Percentiles rank a stretch among this genome's conserved stretches.
Conservation (phyloP, 2,797 vertebrate species). For the Periophthalmus magnuspinnatus region DNA sequence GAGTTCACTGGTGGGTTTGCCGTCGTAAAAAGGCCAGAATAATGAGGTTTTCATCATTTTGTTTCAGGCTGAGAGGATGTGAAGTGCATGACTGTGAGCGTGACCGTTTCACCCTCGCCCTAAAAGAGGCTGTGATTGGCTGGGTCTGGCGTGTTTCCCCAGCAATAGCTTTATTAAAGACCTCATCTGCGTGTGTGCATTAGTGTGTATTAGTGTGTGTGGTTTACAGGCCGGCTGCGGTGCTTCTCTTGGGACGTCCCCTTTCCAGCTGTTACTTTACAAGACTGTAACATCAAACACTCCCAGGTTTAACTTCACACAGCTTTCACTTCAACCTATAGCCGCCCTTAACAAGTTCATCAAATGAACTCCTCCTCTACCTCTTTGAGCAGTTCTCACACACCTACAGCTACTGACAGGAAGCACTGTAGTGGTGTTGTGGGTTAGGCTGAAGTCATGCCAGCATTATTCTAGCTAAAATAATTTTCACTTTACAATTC, state of each 20-base stretch:
- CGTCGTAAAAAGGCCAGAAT: constrained; percentile 20
- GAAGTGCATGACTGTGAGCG: constrained; percentile 36
- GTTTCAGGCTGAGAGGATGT: constrained; percentile 18
- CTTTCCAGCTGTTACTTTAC: constrained; percentile 81
- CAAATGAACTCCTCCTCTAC: constrained; percentile 54
- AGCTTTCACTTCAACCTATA: constrained; percentile 53
- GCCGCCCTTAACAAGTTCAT: constrained; percentile 63
- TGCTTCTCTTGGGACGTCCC: constrained; percentile 72
- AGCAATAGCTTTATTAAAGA: constrained; percentile 72
- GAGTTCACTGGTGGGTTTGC: constrained; percentile 15
- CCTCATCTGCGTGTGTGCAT: constrained; percentile 41
- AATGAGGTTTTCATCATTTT: constrained; percentile 34
- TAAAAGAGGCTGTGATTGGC: constrained; percentile 47
- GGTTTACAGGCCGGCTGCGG: constrained; percentile 76
- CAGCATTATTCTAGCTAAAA: neutral
- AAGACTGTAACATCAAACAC: constrained; percentile 80
- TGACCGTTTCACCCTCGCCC: constrained; percentile 56
- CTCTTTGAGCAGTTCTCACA: constrained; percentile 27
- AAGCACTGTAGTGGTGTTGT: neutral
- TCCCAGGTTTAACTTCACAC: constrained; percentile 57
- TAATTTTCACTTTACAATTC: neutral
- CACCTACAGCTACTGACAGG: constrained; percentile 15
- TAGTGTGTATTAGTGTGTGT: constrained; percentile 34
- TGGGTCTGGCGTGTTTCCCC: constrained; percentile 60
- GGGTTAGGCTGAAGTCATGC: neutral